Conservation (phyloP, 2,797 vertebrate species). For the Xenopus petersii region DNA sequence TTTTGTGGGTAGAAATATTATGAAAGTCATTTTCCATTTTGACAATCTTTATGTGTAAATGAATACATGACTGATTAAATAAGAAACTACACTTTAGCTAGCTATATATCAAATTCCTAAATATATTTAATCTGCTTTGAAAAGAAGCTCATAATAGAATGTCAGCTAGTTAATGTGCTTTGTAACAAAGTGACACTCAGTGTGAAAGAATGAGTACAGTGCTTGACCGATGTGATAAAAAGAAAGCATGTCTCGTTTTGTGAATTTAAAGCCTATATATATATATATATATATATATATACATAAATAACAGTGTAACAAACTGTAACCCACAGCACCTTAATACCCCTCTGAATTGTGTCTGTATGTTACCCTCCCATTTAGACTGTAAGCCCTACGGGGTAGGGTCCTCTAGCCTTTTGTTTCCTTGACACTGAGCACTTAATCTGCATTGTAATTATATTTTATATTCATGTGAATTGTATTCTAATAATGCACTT, state of each 20-base stretch:
- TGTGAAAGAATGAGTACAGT: background rate
- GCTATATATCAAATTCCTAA: background rate
- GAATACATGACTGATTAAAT: background rate
- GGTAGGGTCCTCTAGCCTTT: too few relatives aligned
- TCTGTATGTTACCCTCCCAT: too few relatives aligned
- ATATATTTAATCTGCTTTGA: background rate
- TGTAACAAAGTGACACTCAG: background rate
- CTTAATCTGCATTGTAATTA: too few relatives aligned
- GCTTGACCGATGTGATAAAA: conserved; percentile 27
- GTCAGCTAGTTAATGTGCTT: background rate
- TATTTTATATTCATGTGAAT: too few relatives aligned
- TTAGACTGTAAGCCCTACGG: too few relatives aligned
- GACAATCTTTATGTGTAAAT: background rate
- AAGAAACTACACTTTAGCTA: background rate
- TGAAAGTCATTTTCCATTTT: background rate
- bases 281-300: background rate
- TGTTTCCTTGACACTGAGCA: too few relatives aligned
- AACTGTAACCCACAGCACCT: too few relatives aligned
- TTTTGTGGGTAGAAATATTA: background rate
- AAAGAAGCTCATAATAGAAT: background rate
- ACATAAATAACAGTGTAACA: too few relatives aligned
- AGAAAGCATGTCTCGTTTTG: conserved; percentile 21
- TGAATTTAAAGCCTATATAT: conserved; percentile 7
- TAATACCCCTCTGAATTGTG: too few relatives aligned
- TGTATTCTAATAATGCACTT: too few relatives aligned